Conservation (phyloP, 2,888 invertebrate genomes). For the Tromatobia lineatoria region DNA sequence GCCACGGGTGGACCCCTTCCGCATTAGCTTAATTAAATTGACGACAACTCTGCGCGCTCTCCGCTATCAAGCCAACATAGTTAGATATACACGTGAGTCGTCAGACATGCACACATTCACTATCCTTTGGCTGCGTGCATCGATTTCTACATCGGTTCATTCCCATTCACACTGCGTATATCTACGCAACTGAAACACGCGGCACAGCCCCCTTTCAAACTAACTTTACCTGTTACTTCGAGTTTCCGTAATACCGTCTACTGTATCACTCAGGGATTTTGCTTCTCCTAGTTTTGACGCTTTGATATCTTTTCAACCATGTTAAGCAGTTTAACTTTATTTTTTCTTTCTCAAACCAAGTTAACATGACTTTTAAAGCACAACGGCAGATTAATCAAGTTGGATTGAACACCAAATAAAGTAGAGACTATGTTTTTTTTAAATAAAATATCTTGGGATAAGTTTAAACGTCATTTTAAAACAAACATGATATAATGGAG, state of each 20-base stretch:
- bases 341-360: neutral
- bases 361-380: neutral
- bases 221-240: conserved; percentile 36
- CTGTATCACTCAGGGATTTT: conserved; percentile 6
- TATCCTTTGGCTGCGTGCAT: neutral
- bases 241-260: conserved; percentile 10
- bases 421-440: neutral
- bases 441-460: neutral
- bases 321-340: neutral
- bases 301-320: neutral
- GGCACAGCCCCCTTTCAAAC: conserved; percentile 40
- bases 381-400: neutral
- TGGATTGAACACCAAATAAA: neutral
- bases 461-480: neutral
- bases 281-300: neutral
- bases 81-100: neutral
- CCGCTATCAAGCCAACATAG: conserved; percentile 5
- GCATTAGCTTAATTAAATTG: conserved; percentile 69
- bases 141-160: conserved; percentile 4
- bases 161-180: conserved; percentile 7
- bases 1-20: conserved; percentile 25
- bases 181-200: neutral
- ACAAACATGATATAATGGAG: neutral
- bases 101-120: conserved; percentile 36
- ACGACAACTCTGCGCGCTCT: conserved; percentile 51